Conservation (phyloP, 1,140 invertebrate genomes). For the Eumaeus atala region DNA sequence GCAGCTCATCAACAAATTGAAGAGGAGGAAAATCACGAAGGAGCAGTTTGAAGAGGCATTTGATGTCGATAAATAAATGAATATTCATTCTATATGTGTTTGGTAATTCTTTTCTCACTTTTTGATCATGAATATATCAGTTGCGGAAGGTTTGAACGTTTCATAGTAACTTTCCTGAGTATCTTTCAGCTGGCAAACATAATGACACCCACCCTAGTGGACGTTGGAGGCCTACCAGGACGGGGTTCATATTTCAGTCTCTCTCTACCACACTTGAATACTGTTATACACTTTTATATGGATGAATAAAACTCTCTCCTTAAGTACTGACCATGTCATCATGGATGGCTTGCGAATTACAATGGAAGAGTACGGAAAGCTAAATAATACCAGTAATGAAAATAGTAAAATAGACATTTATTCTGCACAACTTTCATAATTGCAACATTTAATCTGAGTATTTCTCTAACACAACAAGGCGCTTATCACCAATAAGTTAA, state of each 20-base stretch:
- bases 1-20: conserved; percentile 89
- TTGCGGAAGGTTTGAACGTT: too few relatives aligned
- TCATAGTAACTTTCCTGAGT: too few relatives aligned
- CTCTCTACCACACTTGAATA: too few relatives aligned
- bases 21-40: conserved; percentile 85
- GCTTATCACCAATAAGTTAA: conserved; percentile 30
- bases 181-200: too few relatives aligned
- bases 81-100: not conserved
- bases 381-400: conserved; percentile 67
- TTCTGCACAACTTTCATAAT: conserved; percentile 62
- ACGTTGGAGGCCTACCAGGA: too few relatives aligned
- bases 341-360: not conserved
- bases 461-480: conserved; percentile 61
- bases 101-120: not conserved
- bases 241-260: too few relatives aligned
- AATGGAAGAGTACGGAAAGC: conserved; percentile 3
- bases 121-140: not conserved
- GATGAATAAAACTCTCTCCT: too few relatives aligned
- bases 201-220: too few relatives aligned
- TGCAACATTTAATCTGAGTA: conserved; percentile 61
- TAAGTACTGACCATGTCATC: too few relatives aligned
- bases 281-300: too few relatives aligned
- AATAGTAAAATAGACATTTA: conserved; percentile 74
- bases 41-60: conserved; percentile 78
- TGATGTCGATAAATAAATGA: conserved; percentile 51